Conservation (phyloP, 2,797 vertebrate species). For the Notolepis coatsorum region DNA sequence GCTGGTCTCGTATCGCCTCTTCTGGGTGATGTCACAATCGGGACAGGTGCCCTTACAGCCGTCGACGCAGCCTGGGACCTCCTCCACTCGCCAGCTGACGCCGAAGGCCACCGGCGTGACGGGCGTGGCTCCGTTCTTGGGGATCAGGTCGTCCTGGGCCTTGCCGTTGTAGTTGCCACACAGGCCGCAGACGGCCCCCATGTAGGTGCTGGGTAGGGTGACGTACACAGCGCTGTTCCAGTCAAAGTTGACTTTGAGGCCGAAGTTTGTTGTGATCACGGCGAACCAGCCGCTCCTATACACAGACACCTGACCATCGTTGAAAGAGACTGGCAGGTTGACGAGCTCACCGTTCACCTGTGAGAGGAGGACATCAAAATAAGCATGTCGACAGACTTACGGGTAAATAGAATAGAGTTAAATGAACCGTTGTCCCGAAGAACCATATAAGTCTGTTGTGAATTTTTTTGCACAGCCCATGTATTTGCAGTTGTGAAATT, state of each 20-base stretch:
- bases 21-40: conserved; percentile 54
- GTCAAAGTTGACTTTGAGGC: conserved; percentile 73
- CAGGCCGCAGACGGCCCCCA: conserved; percentile 73
- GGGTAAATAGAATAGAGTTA: no score
- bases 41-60: conserved; percentile 66
- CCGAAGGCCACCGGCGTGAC: conserved; percentile 50
- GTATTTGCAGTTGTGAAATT: no score
- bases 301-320: conserved; percentile 53
- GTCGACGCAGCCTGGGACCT: conserved; percentile 66
- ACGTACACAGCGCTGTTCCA: conserved; percentile 66
- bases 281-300: conserved; percentile 60
- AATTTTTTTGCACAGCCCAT: no score
- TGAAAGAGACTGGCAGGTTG: conserved; percentile 77
- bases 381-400: no score
- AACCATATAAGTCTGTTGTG: no score
- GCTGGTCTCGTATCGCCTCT: conserved; percentile 50
- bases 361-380: no score
- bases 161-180: conserved; percentile 79
- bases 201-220: conserved; percentile 70
- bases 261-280: conserved; percentile 72
- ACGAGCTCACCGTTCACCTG: conserved; percentile 82
- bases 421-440: no score
- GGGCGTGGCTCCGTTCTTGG: conserved; percentile 43
- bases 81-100: conserved; percentile 71
- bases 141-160: conserved; percentile 67